Conservation (phyloP, 1,140 invertebrate species). For the Rhagoletis zephyria region DNA sequence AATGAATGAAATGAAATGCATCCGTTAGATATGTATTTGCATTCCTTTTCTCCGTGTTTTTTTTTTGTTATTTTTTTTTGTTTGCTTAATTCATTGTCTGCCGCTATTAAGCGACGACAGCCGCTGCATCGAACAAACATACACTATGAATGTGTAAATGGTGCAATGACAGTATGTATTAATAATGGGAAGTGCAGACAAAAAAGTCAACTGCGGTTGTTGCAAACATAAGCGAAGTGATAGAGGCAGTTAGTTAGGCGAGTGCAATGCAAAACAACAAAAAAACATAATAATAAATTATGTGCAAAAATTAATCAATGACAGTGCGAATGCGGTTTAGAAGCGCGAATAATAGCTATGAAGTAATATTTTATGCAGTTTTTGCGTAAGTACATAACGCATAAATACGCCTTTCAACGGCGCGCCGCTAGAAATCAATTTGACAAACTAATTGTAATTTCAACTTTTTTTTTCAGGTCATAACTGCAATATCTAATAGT, state of each 20-base stretch:
- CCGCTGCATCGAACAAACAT: not conserved
- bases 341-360: not conserved
- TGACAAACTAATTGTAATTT: no score
- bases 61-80: no score
- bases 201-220: conserved; percentile 10
- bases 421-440: no score
- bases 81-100: conserved; percentile 10
- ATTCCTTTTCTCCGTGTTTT: not conserved
- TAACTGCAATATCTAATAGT: no score
- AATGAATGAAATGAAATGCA: conserved; percentile 50
- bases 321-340: not conserved
- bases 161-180: not conserved
- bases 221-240: not conserved
- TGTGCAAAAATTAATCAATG: not conserved
- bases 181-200: conserved; percentile 27
- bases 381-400: no score
- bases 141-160: not conserved
- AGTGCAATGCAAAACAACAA: not conserved
- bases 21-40: conserved; percentile 16
- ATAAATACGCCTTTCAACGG: no score
- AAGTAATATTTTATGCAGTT: no score
- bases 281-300: not conserved
- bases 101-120: not conserved
- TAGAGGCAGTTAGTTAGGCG: not conserved
- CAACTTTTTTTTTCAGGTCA: no score